Evolutionary conservation across 2,797 vertebrate species (phyloP), one percentile per base, ranked within the genome.

Genomic region (Chelmon rostratus): DNA sequence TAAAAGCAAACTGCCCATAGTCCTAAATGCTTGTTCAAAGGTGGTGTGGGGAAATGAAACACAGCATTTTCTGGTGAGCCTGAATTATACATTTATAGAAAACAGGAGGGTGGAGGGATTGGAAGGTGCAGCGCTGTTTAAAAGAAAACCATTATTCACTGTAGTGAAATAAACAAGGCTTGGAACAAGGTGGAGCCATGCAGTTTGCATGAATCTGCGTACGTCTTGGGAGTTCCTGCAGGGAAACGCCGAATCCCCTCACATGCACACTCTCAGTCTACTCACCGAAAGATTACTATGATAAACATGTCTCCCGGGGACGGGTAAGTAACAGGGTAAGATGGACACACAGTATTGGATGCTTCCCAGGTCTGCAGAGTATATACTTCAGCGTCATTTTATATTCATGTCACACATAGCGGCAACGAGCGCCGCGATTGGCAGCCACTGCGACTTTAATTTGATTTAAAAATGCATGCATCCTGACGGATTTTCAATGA

Each of bases 31-130:
- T 65, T 79, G 69, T 85, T 88, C 53, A 68, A 76, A 76, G 58
- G 81, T 84, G 78, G 82, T 77, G 54, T 75, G 57, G 74, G 72
- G 77, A 78, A 89, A 81, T 77, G 72, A 86, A 88, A 88, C 81
- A 85, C 79, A 72, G 62, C 74, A 69, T 85, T 89, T 89, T 72
- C 74, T 79, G 81, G 59, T 87, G 73, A 77, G 58, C 73, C 62
- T 93, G 84, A 93, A 94, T 93, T 89, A 92, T 90, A 82, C 62
- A 91, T 92, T 87, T 79, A 81, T 56, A 77, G 73, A 68, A 82
- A 79, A 64, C 0, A 52, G 63, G 38, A 8, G 28, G 38, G 8
- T 28, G 11, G 2, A 38, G 59, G 65, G 40, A 19, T 3, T 13
- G 5, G 63, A 28, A n/a, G 71, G 50, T 44, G 73, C 35, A n/a